Base-by-base conservation (phyloP, 2,113 vertebrate genomes). In the Delphinus delphis region DNA sequence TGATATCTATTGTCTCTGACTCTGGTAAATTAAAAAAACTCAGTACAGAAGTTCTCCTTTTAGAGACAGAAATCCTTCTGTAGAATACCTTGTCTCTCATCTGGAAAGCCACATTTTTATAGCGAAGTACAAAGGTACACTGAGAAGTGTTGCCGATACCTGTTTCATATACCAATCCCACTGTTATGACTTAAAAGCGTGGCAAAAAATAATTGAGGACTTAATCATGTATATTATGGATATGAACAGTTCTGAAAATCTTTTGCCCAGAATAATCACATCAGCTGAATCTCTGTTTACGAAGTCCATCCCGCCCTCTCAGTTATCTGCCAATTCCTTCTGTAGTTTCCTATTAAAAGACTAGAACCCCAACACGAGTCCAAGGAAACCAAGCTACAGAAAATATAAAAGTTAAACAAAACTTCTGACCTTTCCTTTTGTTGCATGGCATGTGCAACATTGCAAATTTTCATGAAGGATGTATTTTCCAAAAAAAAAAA, bases 21-120 rank as follows among this genome's bases (percentile, higher is more conserved):
- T 71, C 76, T 44, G n/a, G 33, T 65, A 60, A 74, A 47, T 44
- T 20, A 21, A 38, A 77, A 95, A 62, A 79, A 5, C 81, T 96
- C 53, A 25, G 6, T 58, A 90, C 11, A 41, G 60, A 94, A 76
- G 50, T 84, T 80, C 60, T 71, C 14, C 80, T 90, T 62, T 62
- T n/a, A 26, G 55, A 80, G 28, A 50, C 50, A 90, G 62, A 88
- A 89, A 84, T 41, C 31, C 62, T 92, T 87, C 68, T 65, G 15
- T 20, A 76, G 1, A 67, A n/a, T 11, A 14, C 33, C 14, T 62
- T 82, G 25, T 58, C 25, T 77, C 47, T n/a, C 62, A 9, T 38
- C 7, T n/a, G 18, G 41, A 92, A 80, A 83, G 44, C 50, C 65
- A 23, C 79, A 50, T 87, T 80, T 92, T 38, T 50, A 65, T 4